These are phyloP conservation scores for Tachystola acroxantha DNA, from an alignment of 2,888 invertebrate genomes.

Conservation along the genomic window DNA sequence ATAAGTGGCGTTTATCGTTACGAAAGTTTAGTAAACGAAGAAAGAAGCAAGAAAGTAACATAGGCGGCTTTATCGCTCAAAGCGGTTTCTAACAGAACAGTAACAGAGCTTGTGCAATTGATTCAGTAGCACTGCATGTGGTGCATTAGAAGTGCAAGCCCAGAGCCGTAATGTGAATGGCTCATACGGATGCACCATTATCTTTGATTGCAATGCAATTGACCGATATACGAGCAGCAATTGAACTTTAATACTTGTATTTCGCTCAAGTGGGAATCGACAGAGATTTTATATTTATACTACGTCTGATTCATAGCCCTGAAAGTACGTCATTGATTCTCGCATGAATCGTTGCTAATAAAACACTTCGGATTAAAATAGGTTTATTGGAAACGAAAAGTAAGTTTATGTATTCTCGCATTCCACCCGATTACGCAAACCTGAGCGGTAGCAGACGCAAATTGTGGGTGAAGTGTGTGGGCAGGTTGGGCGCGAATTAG, in stretches of 20 bases:
- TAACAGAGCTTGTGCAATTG: no score
- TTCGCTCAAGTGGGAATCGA: constrained; percentile 5
- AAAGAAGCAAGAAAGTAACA: no score
- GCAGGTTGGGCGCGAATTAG: not conserved
- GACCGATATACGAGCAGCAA: constrained; percentile 10
- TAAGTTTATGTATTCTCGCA: not conserved
- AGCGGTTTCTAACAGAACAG: no score
- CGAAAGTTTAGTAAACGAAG: no score
- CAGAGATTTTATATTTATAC: constrained; percentile 9
- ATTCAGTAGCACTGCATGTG: no score
- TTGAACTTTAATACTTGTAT: not conserved
- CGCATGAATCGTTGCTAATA: not conserved
- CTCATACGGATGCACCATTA: not conserved
- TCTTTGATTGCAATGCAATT: constrained; percentile 13
- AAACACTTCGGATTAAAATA: not conserved
- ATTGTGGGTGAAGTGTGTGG: not conserved
- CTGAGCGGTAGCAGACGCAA: not conserved
- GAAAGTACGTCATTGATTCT: constrained; percentile 4
- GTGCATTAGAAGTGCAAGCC: no score
- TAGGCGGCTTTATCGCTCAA: no score
- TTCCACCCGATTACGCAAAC: not conserved
- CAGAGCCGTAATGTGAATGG: not conserved
- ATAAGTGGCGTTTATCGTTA: no score
- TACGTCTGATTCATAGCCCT: constrained; percentile 3
- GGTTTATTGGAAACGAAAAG: not conserved